These are phyloP conservation scores for Diplodus sargus DNA, from an alignment of 2,797 vertebrate genomes.

Conservation along the genomic window DNA sequence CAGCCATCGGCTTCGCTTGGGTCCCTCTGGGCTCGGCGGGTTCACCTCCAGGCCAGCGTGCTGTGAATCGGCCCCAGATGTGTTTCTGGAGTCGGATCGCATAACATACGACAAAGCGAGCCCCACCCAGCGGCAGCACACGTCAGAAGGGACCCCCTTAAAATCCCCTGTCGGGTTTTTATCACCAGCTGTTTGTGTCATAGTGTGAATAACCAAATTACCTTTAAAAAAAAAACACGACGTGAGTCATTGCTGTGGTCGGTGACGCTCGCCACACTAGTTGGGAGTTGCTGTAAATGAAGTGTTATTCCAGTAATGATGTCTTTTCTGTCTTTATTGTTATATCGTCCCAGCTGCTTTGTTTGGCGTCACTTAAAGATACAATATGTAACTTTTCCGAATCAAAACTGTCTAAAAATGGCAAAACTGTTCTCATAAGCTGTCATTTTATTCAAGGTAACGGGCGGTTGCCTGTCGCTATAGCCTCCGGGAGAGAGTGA, in stretches of 20 bases:
- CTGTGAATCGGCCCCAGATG: constrained; percentile 79
- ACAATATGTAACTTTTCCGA: too few species aligned
- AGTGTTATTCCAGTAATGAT: constrained; percentile 4
- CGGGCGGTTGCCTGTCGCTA: too few species aligned
- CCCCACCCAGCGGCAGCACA: constrained; percentile 57
- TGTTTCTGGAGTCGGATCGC: constrained; percentile 48
- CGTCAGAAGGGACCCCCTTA: constrained; percentile 44
- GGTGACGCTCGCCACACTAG: constrained; percentile 3
- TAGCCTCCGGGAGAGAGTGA: too few species aligned
- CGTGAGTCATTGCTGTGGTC: constrained; percentile 28
- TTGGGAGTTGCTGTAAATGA: constrained; percentile 6
- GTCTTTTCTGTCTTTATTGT: neutral
- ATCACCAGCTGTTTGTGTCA: constrained; percentile 49
- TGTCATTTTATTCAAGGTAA: too few species aligned
- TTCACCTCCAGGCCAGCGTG: constrained; percentile 71
- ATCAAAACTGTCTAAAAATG: too few species aligned
- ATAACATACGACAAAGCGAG: constrained; percentile 20
- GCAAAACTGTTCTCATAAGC: too few species aligned
- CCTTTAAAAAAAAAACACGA: neutral
- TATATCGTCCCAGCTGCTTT: constrained; percentile 29
- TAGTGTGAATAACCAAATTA: constrained; percentile 30
- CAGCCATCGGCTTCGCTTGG: neutral
- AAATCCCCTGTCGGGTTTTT: constrained; percentile 46
- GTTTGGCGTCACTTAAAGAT: neutral
- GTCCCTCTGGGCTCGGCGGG: constrained; percentile 24